phyloP scores from a whole-genome alignment of 2,888 invertebrate species.

The Slavum lentiscoides region DNA sequence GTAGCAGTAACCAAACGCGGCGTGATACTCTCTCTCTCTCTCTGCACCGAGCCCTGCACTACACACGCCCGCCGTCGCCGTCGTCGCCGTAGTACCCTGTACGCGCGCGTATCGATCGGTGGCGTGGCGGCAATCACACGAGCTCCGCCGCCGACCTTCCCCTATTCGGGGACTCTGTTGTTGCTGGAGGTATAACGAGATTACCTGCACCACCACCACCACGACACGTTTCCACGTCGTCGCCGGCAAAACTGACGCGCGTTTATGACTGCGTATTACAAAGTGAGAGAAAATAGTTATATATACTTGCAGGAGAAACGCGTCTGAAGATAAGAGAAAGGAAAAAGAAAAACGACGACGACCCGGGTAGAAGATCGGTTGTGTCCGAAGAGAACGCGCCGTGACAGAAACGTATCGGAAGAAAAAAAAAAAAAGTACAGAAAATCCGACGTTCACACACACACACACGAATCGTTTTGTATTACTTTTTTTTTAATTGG shows the following conservation, averaged over 20 bases:
- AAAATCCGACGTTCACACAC: constrained; percentile 34
- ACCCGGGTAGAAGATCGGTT: too few species aligned
- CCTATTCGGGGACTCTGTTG: not conserved
- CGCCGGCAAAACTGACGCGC: not conserved
- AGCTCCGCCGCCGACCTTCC: constrained; percentile 17
- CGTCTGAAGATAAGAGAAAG: not conserved
- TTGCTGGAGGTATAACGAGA: constrained; percentile 39
- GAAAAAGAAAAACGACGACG: not conserved
- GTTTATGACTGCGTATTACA: constrained; percentile 25
- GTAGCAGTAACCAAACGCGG: not conserved
- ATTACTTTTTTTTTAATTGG: constrained; percentile 48
- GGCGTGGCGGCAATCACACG: constrained; percentile 26
- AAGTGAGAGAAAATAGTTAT: not conserved
- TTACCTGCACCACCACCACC: too few species aligned
- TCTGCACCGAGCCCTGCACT: not conserved
- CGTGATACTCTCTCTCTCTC: constrained; percentile 13
- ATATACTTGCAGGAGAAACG: not conserved
- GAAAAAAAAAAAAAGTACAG: not conserved
- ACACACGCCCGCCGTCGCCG: not conserved
- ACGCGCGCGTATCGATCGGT: constrained; percentile 30
- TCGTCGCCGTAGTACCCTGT: not conserved
- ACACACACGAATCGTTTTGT: constrained; percentile 27
- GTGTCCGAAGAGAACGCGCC: too few species aligned
- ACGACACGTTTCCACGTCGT: constrained; percentile 17
- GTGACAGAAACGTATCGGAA: too few species aligned